Conservation (phyloP, 2,113 vertebrate species). For the Leptobrachium ailaonicum region DNA sequence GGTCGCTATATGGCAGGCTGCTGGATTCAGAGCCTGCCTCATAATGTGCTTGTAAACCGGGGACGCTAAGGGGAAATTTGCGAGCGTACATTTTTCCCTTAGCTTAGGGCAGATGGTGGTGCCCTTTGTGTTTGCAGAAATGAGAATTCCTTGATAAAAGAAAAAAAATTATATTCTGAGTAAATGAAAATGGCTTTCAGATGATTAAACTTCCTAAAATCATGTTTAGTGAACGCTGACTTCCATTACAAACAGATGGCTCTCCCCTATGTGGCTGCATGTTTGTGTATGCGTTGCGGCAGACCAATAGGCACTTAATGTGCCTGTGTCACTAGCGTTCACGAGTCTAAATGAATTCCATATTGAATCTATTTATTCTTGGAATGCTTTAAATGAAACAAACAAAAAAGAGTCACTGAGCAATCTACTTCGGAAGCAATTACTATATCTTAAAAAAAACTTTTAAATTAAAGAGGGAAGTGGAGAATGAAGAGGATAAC, state of each 20-base stretch:
- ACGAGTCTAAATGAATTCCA: background rate
- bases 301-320: background rate
- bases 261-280: background rate
- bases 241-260: background rate
- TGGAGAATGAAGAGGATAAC: background rate
- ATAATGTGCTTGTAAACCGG: too few relatives aligned
- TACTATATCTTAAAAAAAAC: background rate
- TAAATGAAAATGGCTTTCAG: too few relatives aligned
- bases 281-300: background rate
- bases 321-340: background rate
- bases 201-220: conserved; percentile 1
- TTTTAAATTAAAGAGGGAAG: background rate
- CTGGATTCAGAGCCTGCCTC: too few relatives aligned
- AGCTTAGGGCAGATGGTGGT: too few relatives aligned
- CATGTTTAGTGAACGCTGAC: background rate
- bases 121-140: too few relatives aligned
- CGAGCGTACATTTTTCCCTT: too few relatives aligned
- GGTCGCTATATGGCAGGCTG: too few relatives aligned
- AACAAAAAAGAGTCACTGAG: background rate
- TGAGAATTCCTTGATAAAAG: too few relatives aligned
- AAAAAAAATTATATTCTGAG: too few relatives aligned
- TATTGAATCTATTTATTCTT: background rate
- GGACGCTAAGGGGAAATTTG: too few relatives aligned
- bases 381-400: background rate
- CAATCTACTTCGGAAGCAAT: background rate